Evolutionary conservation across 2,113 vertebrate genomes (phyloP).

Genomic region (Tupaia chinensis): DNA sequence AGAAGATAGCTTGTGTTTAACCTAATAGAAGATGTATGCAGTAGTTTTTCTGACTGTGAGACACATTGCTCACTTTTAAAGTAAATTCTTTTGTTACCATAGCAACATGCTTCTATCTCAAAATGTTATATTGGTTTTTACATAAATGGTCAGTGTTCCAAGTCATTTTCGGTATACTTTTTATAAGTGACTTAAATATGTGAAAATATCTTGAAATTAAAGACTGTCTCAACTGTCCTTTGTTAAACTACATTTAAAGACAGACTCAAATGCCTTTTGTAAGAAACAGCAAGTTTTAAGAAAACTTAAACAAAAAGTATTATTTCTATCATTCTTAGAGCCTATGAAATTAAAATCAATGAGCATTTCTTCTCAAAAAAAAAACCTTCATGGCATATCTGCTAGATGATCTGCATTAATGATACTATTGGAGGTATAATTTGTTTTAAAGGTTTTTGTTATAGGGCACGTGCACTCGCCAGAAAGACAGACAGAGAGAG

Average conservation of each 20-base stretch:
- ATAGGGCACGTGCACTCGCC: too few relatives aligned
- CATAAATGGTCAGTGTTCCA: slow-evolving; percentile 19
- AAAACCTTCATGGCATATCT: neutral
- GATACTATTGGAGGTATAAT: neutral
- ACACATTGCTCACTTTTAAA: slow-evolving; percentile 61
- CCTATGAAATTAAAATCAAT: neutral
- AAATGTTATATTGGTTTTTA: slow-evolving; percentile 21
- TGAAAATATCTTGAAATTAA: slow-evolving; percentile 10
- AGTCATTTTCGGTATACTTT: neutral
- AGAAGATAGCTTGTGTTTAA: neutral
- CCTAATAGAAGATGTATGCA: neutral
- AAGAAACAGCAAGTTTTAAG: rapidly evolving
- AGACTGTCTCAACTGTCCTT: neutral
- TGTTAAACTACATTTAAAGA: neutral
- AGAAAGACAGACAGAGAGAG: too few relatives aligned
- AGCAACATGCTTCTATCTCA: slow-evolving; percentile 68
- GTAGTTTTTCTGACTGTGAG: slow-evolving; percentile 57
- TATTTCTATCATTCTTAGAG: neutral
- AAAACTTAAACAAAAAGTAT: neutral
- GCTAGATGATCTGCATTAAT: neutral
- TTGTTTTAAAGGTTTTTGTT: neutral
- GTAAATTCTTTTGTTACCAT: slow-evolving; percentile 80
- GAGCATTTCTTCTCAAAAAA: neutral
- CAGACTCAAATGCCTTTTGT: neutral
- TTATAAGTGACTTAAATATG: neutral